Percentiles rank a stretch among this genome's conserved stretches.
phyloP scores from a whole-genome alignment of 2,797 vertebrate genomes.

The Australoheros facetus region DNA sequence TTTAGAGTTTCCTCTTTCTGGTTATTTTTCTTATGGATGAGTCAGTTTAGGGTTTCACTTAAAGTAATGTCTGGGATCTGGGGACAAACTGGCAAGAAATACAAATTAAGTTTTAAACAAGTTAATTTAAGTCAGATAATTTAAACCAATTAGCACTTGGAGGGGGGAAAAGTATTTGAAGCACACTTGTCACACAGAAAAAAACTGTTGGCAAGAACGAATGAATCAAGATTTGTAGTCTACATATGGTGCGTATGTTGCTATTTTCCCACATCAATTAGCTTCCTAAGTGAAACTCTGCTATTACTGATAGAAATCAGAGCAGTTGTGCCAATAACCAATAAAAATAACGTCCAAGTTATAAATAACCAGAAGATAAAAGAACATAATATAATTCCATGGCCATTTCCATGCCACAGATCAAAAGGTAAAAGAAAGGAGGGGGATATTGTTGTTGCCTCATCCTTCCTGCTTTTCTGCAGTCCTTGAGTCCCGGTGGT shows the following conservation, averaged over 20 bases:
- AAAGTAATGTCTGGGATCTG: neutral
- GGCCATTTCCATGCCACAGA: conserved; percentile 27
- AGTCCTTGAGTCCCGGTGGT: conserved; percentile 30
- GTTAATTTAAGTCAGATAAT: neutral
- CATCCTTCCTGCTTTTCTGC: conserved; percentile 55
- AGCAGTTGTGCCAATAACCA: neutral
- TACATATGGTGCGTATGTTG: neutral
- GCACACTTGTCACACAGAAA: neutral
- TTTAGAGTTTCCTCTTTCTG: neutral
- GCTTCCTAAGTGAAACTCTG: neutral
- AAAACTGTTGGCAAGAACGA: neutral
- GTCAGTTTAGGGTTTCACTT: neutral
- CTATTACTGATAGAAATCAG: neutral
- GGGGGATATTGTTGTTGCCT: conserved; percentile 39
- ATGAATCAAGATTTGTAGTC: neutral
- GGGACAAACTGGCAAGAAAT: neutral
- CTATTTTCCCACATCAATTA: conserved; percentile 1
- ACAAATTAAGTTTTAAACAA: neutral
- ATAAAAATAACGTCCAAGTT: neutral
- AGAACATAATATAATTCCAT: conserved; percentile 2
- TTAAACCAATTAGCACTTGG: neutral
- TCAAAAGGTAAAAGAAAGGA: conserved; percentile 17
- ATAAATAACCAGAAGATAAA: neutral
- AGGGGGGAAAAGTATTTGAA: neutral
- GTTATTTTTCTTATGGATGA: neutral